Percentiles rank a stretch among this genome's conserved stretches.
phyloP scores from a whole-genome alignment of 2,113 vertebrate species.

The Zosterops japonicus region DNA sequence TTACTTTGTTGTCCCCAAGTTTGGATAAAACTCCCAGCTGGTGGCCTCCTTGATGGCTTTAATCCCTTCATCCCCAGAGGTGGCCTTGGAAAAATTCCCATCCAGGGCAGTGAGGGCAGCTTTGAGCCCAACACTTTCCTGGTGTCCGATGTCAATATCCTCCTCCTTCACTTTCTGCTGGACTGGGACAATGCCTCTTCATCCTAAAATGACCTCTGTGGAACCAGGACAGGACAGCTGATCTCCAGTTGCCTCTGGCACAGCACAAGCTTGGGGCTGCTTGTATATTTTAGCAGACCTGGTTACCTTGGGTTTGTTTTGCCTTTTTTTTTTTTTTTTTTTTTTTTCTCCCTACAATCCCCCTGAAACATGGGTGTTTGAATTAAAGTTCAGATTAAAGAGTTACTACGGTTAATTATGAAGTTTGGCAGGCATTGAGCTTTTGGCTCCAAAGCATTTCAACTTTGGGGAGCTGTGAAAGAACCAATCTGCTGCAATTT shows the following conservation, averaged over 20 bases:
- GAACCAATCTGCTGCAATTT: slow-evolving; percentile 42
- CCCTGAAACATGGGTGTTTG: neutral
- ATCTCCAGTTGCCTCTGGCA: neutral
- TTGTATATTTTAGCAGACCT: neutral
- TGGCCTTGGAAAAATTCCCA: neutral
- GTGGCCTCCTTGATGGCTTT: neutral
- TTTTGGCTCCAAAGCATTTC: neutral
- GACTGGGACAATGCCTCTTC: neutral
- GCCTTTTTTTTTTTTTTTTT: neutral
- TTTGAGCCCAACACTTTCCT: neutral
- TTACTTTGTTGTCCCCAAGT: neutral
- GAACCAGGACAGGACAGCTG: neutral
- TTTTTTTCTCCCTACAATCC: neutral
- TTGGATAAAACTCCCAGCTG: neutral
- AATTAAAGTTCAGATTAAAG: slow-evolving; percentile 44
- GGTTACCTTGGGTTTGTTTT: neutral
- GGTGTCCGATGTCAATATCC: fast-evolving
- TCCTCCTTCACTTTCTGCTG: neutral
- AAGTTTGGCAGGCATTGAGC: slow-evolving; percentile 23
- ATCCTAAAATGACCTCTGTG: neutral
- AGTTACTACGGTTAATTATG: slow-evolving; percentile 42
- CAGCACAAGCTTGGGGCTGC: neutral
- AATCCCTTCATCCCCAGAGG: neutral
- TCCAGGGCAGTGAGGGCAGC: neutral
- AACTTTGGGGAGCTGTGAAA: slow-evolving; percentile 30